Evolutionary conservation across 2,888 invertebrate genomes (phyloP).

Genomic region (Tillus elongatus): DNA sequence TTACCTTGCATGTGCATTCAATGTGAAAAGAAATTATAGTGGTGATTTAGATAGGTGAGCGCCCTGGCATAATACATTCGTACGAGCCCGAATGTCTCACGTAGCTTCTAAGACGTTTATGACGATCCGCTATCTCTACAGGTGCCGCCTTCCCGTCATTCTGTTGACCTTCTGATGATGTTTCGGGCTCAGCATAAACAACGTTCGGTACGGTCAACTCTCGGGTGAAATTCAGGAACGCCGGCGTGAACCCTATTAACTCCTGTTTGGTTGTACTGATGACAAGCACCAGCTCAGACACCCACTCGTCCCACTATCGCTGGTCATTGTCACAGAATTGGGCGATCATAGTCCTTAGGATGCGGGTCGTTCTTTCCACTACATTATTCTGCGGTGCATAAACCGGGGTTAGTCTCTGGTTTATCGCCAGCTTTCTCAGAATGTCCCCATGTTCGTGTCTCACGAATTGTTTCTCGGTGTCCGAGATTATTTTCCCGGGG

Average conservation of each 20-base stretch:
- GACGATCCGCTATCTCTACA: no score
- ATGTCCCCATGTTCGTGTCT: constrained; percentile 15
- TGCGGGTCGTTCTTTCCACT: constrained; percentile 29
- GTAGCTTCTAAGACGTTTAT: background rate
- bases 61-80: background rate
- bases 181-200: background rate
- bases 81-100: background rate
- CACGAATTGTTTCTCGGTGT: no score
- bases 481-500: no score
- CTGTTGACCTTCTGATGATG: background rate
- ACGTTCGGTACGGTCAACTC: constrained; percentile 2
- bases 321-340: constrained; percentile 27
- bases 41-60: constrained; percentile 1
- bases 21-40: constrained; percentile 1
- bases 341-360: constrained; percentile 30
- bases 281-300: constrained; percentile 25
- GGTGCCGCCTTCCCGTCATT: background rate
- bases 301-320: constrained; percentile 23
- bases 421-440: constrained; percentile 16
- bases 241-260: constrained; percentile 23
- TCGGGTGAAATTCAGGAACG: constrained; percentile 23
- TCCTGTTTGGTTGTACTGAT: constrained; percentile 24
- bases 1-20: background rate
- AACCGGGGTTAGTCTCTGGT: constrained; percentile 23
- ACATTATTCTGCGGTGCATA: constrained; percentile 31